A percentile compares a stretch with the other conserved stretches of the same genome.
Conservation (phyloP, 2,888 invertebrate species). For the Morpho achilles region DNA sequence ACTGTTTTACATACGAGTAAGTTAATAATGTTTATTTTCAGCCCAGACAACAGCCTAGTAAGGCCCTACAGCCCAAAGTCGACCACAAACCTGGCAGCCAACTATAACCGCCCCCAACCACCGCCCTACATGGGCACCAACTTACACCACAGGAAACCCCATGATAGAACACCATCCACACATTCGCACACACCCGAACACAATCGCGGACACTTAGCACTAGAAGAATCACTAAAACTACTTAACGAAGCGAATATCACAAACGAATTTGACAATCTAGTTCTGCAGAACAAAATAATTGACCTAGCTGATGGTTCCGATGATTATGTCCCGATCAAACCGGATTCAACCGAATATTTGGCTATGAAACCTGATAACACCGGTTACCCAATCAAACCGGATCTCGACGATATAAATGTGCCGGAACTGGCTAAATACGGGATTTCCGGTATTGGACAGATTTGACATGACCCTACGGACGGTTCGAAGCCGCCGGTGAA, state of each 20-base stretch:
- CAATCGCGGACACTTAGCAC: constrained; percentile 46
- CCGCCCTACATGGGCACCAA: constrained; percentile 66
- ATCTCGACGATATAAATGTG: constrained; percentile 59
- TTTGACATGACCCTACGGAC: constrained; percentile 63
- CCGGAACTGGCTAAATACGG: constrained; percentile 63
- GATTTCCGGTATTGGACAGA: constrained; percentile 45
- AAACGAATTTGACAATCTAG: constrained; percentile 46
- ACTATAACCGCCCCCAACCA: constrained; percentile 71
- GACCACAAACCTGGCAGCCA: constrained; percentile 56
- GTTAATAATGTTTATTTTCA: constrained; percentile 38
- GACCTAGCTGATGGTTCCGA: constrained; percentile 60
- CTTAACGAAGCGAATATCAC: constrained; percentile 69
- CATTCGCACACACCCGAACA: constrained; percentile 54
- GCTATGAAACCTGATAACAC: constrained; percentile 31
- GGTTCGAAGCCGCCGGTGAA: constrained; percentile 61
- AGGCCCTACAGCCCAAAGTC: constrained; percentile 75
- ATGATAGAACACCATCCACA: constrained; percentile 41
- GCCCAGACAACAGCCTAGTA: constrained; percentile 77
- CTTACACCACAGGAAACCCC: constrained; percentile 58
- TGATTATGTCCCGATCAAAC: constrained; percentile 63
- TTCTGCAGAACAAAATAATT: constrained; percentile 57
- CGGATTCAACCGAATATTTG: constrained; percentile 27
- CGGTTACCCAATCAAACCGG: constrained; percentile 34
- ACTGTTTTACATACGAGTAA: too few relatives aligned
- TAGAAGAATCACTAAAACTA: constrained; percentile 69